Evolutionary conservation across 2,888 invertebrate genomes (phyloP).

Genomic region (Leucophenga montana): DNA sequence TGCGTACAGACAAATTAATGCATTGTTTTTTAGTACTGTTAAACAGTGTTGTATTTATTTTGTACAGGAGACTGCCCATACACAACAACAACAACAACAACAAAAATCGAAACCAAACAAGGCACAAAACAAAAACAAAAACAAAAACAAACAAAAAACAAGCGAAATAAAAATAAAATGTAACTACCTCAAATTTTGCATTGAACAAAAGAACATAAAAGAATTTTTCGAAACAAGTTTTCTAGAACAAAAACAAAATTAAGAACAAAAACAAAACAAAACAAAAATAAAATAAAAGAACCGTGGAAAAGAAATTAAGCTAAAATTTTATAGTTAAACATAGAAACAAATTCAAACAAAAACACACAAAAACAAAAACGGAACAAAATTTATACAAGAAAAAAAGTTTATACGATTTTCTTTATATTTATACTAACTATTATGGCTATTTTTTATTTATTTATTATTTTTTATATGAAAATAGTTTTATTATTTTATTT

Average conservation of each 20-base stretch:
- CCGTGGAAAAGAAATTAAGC: slow-evolving; percentile 34
- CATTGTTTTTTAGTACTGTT: no score
- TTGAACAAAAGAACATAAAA: slow-evolving; percentile 47
- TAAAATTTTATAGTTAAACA: slow-evolving; percentile 19
- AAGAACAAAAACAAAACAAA: slow-evolving; percentile 21
- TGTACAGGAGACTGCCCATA: neutral
- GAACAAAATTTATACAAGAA: slow-evolving; percentile 6
- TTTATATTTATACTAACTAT: no score
- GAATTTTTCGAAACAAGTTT: slow-evolving; percentile 62
- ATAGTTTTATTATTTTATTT: no score
- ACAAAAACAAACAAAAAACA: slow-evolving; percentile 26
- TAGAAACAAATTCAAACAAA: neutral
- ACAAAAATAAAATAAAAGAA: slow-evolving; percentile 6
- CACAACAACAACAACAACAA: slow-evolving; percentile 40
- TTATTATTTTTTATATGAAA: neutral
- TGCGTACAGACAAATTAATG: no score
- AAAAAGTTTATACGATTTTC: neutral
- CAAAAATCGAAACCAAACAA: slow-evolving; percentile 22
- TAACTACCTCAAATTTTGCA: slow-evolving; percentile 65
- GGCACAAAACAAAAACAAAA: slow-evolving; percentile 26
- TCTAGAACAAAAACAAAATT: slow-evolving; percentile 46
- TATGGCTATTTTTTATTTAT: no score
- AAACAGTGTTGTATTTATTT: neutral
- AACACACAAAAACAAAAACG: neutral
- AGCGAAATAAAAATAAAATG: slow-evolving; percentile 53